phyloP scores from a whole-genome alignment of 2,797 vertebrate genomes.

The Protonibea diacanthus region DNA sequence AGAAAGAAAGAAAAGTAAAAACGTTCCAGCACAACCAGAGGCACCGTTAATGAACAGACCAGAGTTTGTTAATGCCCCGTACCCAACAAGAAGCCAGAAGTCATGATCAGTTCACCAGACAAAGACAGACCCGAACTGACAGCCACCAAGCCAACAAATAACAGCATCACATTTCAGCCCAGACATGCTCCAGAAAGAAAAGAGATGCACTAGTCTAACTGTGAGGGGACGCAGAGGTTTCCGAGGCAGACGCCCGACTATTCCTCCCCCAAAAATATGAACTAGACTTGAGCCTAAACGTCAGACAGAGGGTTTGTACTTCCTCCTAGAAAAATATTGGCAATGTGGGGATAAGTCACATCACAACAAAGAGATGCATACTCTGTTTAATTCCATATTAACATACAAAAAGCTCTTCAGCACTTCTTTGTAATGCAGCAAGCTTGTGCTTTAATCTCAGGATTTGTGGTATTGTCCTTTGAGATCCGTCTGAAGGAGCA shows the following conservation, averaged over 20 bases:
- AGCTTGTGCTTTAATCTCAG: slow-evolving; percentile 88
- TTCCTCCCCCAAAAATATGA: slow-evolving; percentile 38
- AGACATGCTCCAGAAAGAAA: slow-evolving; percentile 62
- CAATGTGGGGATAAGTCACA: slow-evolving; percentile 82
- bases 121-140: slow-evolving; percentile 51
- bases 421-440: slow-evolving; percentile 82
- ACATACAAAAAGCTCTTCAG: slow-evolving; percentile 83
- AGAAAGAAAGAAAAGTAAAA: slow-evolving; percentile 9
- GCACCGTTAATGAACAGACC: slow-evolving; percentile 59
- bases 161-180: slow-evolving; percentile 52
- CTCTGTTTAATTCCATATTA: slow-evolving; percentile 77
- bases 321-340: slow-evolving; percentile 81
- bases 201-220: slow-evolving; percentile 43
- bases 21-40: slow-evolving; percentile 62
- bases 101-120: slow-evolving; percentile 50
- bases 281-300: slow-evolving; percentile 53
- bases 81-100: slow-evolving; percentile 55
- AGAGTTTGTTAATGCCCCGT: slow-evolving; percentile 57
- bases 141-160: slow-evolving; percentile 41
- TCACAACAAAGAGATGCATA: slow-evolving; percentile 80
- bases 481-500: slow-evolving; percentile 58
- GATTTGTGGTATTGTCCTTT: slow-evolving; percentile 71
- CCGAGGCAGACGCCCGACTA: not conserved
- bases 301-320: slow-evolving; percentile 55
- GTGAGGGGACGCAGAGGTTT: slow-evolving; percentile 24